These are phyloP conservation scores for Podiceps cristatus DNA, from an alignment of 2,113 vertebrate species.

Conservation along the genomic window DNA sequence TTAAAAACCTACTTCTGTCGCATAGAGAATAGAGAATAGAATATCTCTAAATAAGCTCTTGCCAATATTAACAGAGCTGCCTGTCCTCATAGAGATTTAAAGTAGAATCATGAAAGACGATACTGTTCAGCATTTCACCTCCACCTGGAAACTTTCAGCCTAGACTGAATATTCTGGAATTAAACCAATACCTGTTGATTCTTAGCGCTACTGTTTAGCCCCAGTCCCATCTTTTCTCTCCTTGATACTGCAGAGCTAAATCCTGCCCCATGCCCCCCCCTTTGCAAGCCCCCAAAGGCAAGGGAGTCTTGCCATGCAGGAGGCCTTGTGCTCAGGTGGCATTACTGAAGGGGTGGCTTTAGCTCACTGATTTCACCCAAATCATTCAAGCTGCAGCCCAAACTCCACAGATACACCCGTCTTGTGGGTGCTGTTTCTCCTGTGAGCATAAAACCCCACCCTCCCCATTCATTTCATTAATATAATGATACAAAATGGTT, in stretches of 20 bases:
- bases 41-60: not conserved
- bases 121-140: not conserved
- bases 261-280: not conserved
- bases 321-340: not conserved
- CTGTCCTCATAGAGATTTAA: not conserved
- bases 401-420: not conserved
- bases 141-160: not conserved
- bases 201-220: not conserved
- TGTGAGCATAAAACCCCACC: not conserved
- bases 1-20: not conserved
- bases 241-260: not conserved
- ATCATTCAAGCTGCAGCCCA: not conserved
- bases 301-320: accelerated
- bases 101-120: not conserved
- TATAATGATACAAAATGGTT: not conserved
- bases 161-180: not conserved
- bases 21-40: no score
- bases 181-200: not conserved
- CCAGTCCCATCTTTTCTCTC: not conserved
- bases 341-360: not conserved
- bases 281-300: not conserved
- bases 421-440: not conserved
- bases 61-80: not conserved
- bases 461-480: not conserved
- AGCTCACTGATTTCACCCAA: not conserved